Base-by-base conservation (phyloP, 1,140 invertebrate species). In the Chionoecetes opilio region DNA sequence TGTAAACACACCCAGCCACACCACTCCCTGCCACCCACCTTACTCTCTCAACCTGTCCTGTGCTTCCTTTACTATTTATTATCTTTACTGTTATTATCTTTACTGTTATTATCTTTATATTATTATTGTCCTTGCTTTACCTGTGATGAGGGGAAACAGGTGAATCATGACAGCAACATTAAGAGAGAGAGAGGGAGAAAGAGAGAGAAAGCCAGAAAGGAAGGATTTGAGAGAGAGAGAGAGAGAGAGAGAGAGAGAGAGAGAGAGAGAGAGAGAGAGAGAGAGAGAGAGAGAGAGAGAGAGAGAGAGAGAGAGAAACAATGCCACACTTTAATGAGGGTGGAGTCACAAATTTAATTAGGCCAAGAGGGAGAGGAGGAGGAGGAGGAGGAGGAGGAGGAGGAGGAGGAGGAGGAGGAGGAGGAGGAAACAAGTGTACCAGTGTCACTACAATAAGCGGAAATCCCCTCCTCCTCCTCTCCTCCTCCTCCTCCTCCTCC, bases 211-310 rank as follows among this genome's bases (percentile, higher is more conserved):
- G 63, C 26, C 11, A 75, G 63, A 75, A 26, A 75, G 63, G n/a
- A 5, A 75, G 63, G n/a, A 5, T n/a, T 17, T n/a, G 21, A 75
- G 63, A 75, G 21, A 46, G 14, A 14, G 5, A 75, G 0, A 75
- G 0, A 63, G 53, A 21, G 53, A 63, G 53, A 63, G 53, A 63
- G 53, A 63, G 53, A 63, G 53, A 63, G 53, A 63, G 53, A 63
- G 53, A 21, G 53, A 63, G 53, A 63, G 53, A 63, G 53, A 63
- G 53, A 63, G 53, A 63, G 53, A 63, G 53, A 63, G 53, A 63
- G 53, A 63, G 53, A 63, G 53, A 63, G 53, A 63, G 53, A 63
- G 53, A 63, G 53, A 63, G 53, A 63, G 53, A 63, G 53, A 63
- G 53, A 63, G 53, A 63, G 53, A 63, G 53, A 63, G 21, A 41